A percentile compares a stretch with the other conserved stretches of the same genome.
These are phyloP conservation scores for Canis aureus DNA, from an alignment of 2,113 vertebrate species.

Conservation along the genomic window DNA sequence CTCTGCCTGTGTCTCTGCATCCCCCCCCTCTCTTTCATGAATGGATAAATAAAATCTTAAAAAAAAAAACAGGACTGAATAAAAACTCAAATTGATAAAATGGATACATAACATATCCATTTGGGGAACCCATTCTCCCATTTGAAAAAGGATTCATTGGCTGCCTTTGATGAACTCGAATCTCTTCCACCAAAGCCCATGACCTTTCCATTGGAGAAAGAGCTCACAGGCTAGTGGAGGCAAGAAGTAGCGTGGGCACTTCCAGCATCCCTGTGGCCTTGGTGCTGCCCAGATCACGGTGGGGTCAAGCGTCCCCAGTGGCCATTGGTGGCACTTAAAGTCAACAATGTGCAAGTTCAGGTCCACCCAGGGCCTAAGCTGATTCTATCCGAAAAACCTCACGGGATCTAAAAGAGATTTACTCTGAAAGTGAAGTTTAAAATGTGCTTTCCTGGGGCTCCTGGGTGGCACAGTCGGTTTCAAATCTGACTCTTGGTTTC, in stretches of 20 bases:
- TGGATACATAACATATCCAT: neutral
- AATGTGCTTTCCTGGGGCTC: neutral
- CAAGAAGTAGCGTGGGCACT: neutral
- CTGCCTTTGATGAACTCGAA: neutral
- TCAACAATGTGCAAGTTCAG: neutral
- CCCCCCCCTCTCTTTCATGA: no score
- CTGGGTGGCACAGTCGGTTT: neutral
- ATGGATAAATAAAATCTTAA: no score
- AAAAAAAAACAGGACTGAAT: slow-evolving; percentile 9
- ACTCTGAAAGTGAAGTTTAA: neutral
- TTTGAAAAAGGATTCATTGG: neutral
- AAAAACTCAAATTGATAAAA: slow-evolving; percentile 39
- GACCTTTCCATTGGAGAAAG: neutral
- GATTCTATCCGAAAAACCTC: neutral
- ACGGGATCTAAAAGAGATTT: neutral
- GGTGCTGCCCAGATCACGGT: neutral
- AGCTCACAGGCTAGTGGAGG: neutral
- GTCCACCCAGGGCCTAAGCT: neutral
- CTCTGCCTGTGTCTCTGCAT: no score
- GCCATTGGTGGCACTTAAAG: neutral
- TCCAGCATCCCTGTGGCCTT: neutral
- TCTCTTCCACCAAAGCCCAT: neutral
- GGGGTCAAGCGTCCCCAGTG: neutral
- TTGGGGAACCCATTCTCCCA: slow-evolving; percentile 40
- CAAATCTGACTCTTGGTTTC: neutral